These are phyloP conservation scores for Tenthredo notha DNA, from an alignment of 2,888 invertebrate genomes.

Conservation along the genomic window DNA sequence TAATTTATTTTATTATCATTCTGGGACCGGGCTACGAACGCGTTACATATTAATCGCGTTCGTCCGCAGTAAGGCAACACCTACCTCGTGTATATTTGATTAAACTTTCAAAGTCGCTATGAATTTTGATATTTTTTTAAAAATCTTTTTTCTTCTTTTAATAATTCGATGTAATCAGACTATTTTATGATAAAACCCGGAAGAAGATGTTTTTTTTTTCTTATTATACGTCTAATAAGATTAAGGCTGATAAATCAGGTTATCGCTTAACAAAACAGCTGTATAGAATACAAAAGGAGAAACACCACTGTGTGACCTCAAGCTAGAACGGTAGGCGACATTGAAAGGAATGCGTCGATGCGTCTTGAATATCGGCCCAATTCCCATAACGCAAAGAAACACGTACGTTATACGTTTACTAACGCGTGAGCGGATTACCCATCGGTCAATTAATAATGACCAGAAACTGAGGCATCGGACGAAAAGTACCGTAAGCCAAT, in stretches of 20 bases:
- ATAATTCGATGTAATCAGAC: background rate
- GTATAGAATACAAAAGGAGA: slow-evolving; percentile 13
- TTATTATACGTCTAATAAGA: background rate
- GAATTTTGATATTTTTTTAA: too few relatives aligned
- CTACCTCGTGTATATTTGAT: background rate
- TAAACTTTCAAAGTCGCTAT: background rate
- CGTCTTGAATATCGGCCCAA: slow-evolving; percentile 69
- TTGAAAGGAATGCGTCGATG: slow-evolving; percentile 75
- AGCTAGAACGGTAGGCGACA: slow-evolving; percentile 70
- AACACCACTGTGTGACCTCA: slow-evolving; percentile 67
- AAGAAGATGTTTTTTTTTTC: background rate
- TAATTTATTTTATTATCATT: slow-evolving; percentile 69
- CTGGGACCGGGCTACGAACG: background rate
- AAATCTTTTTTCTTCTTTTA: too few relatives aligned
- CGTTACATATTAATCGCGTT: slow-evolving; percentile 16
- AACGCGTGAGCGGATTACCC: slow-evolving; percentile 46
- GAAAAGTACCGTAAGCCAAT: background rate
- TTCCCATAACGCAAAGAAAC: slow-evolving; percentile 60
- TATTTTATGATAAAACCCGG: background rate
- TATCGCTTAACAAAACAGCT: background rate
- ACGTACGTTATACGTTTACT: slow-evolving; percentile 13
- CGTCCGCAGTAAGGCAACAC: background rate
- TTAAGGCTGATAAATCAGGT: slow-evolving; percentile 42
- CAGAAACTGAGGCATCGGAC: background rate
- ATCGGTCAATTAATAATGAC: slow-evolving; percentile 41